phyloP scores from a whole-genome alignment of 2,888 invertebrate species.

The Netelia melanura region DNA sequence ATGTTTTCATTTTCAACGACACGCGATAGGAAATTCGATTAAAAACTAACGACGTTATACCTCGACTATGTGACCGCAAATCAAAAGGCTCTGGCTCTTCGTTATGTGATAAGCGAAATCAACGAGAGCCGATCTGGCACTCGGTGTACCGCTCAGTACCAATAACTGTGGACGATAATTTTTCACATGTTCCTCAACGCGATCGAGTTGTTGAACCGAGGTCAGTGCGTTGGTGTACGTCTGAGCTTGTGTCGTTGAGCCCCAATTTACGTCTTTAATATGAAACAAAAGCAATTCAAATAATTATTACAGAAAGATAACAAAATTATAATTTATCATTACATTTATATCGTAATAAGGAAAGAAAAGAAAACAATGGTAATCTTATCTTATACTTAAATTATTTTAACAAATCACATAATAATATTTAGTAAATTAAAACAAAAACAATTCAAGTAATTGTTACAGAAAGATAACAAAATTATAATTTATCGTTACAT shows the following conservation, averaged over 20 bases:
- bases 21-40: slow-evolving; percentile 25
- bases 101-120: slow-evolving; percentile 97
- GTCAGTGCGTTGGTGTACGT: slow-evolving; percentile 96
- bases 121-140: slow-evolving; percentile 93
- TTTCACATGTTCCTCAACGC: slow-evolving; percentile 98
- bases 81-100: slow-evolving; percentile 95
- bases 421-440: not conserved
- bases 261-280: slow-evolving; percentile 97
- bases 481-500: slow-evolving; percentile 5
- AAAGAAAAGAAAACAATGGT: not conserved
- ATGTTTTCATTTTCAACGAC: not conserved
- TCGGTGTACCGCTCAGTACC: slow-evolving; percentile 95
- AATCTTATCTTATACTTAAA: not conserved
- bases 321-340: slow-evolving; percentile 1
- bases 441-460: slow-evolving; percentile 34
- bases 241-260: slow-evolving; percentile 98
- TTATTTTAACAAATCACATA: slow-evolving; percentile 5
- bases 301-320: slow-evolving; percentile 10
- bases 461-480: not conserved
- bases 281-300: slow-evolving; percentile 24
- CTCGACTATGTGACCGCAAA: slow-evolving; percentile 96
- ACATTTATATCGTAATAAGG: slow-evolving; percentile 25
- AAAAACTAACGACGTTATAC: slow-evolving; percentile 84
- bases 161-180: slow-evolving; percentile 95
- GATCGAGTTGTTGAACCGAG: slow-evolving; percentile 94